Base-by-base conservation (phyloP, 2,113 vertebrate species). In the Laterallus jamaicensis region DNA sequence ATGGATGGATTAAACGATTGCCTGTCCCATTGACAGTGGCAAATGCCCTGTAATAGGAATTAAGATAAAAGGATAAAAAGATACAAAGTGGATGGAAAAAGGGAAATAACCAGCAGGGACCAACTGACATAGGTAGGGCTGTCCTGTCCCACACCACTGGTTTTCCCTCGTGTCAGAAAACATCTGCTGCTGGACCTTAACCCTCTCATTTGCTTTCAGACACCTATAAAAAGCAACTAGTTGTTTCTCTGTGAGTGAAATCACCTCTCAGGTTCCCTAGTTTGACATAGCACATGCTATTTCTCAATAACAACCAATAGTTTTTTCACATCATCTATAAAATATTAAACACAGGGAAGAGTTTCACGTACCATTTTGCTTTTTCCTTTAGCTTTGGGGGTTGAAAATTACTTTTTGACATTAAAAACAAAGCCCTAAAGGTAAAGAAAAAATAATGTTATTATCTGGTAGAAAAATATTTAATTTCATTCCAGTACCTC, bases 371-470 rank as follows among this genome's bases (percentile, higher is more conserved):
- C 99, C 99, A 99, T 98, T 99, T 99, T 86, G 98, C 98, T 98
- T 99, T 99, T 96, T 99, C 99, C 98, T 99, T 99, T 98, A 99
- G 98, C 95, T 99, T 99, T 11, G 99, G 99, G 11, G 99, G 99
- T 71, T 99, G 99, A 96, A 99, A 99, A 97, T 98, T 99, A 94
- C 99, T 99, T 98, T 99, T 99, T 35, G 99, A 99, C 99, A 99
- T 99, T 97, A 99, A 96, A 98, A 99, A 99, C 96, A 99, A 98
- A 84, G 99, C 99, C 97, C 99, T 99, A 73, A 94, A 97, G 90
- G 54, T 42, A 94, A 92, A 96, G 66, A 55, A 95, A 96, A n/a
- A 82, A 85, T 12, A 74, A 95, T 56, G 50, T 90, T 77, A 50
- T 52, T 12, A 62, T 11, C 50, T 4, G 37, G 60, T 55, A 54